Evolutionary conservation across 1,140 invertebrate genomes (phyloP).

Genomic region (Anoplolepis gracilipes): DNA sequence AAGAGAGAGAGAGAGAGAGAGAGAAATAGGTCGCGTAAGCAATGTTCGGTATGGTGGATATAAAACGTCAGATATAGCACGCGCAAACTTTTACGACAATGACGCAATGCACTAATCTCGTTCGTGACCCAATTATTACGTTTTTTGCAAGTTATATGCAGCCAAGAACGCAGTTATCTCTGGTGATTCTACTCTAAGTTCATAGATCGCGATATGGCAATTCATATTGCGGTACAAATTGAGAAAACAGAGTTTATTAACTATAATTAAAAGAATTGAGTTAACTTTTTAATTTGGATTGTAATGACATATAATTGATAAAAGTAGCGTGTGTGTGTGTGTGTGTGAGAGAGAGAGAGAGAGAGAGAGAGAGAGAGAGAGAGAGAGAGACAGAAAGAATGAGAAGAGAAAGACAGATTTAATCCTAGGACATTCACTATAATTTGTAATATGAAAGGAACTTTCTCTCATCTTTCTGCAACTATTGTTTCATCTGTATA

Average conservation of each 20-base stretch:
- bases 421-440: no score
- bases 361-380: no score
- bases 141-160: background rate
- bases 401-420: background rate
- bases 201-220: background rate
- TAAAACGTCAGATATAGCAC: constrained; percentile 31
- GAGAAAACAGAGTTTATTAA: background rate
- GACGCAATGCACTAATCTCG: constrained; percentile 68
- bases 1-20: no score
- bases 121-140: constrained; percentile 54
- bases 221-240: background rate
- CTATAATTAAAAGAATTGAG: background rate
- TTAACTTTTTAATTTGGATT: background rate
- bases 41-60: background rate
- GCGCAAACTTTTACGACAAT: constrained; percentile 29
- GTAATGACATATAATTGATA: background rate
- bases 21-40: constrained; percentile 31
- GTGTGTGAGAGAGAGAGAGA: no score
- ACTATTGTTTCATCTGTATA: no score
- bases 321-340: background rate
- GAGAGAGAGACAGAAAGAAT: no score
- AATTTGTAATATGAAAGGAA: background rate
- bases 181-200: background rate
- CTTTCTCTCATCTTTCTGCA: no score
- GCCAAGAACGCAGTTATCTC: background rate